These are phyloP conservation scores for Pimpla rufipes DNA, from an alignment of 2,888 invertebrate genomes.

Conservation along the genomic window DNA sequence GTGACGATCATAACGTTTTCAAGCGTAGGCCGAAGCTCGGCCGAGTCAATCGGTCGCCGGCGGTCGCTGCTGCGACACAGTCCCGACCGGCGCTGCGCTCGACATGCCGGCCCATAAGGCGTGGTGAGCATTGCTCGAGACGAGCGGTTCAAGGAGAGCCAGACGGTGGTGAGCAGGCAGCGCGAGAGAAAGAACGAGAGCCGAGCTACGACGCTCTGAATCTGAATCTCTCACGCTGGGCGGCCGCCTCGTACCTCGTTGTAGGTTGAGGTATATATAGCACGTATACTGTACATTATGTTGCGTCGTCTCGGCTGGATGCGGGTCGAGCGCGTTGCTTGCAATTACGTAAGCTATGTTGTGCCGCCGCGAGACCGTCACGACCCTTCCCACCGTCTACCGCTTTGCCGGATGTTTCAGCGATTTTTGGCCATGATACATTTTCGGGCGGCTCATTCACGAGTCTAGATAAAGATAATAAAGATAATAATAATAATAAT, in stretches of 20 bases:
- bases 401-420: conserved; percentile 52
- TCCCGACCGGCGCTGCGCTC: conserved; percentile 38
- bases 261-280: neutral
- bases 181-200: conserved; percentile 58
- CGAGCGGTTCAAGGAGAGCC: conserved; percentile 83
- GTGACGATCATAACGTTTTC: too few species aligned
- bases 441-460: neutral
- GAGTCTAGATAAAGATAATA: neutral
- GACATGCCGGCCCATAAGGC: conserved; percentile 71
- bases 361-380: conserved; percentile 31
- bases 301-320: conserved; percentile 79
- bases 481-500: too few species aligned
- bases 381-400: conserved; percentile 61
- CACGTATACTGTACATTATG: conserved; percentile 39
- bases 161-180: conserved; percentile 69
- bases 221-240: conserved; percentile 84
- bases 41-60: too few species aligned
- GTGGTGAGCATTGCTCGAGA: conserved; percentile 75
- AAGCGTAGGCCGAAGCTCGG: too few species aligned
- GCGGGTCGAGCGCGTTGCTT: conserved; percentile 81
- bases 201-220: conserved; percentile 82
- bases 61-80: too few species aligned
- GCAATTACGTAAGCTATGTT: conserved; percentile 62
- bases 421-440: conserved; percentile 1
- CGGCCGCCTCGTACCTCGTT: conserved; percentile 46